Conservation (phyloP, 2,888 invertebrate genomes). For the Corbicula japonica region DNA sequence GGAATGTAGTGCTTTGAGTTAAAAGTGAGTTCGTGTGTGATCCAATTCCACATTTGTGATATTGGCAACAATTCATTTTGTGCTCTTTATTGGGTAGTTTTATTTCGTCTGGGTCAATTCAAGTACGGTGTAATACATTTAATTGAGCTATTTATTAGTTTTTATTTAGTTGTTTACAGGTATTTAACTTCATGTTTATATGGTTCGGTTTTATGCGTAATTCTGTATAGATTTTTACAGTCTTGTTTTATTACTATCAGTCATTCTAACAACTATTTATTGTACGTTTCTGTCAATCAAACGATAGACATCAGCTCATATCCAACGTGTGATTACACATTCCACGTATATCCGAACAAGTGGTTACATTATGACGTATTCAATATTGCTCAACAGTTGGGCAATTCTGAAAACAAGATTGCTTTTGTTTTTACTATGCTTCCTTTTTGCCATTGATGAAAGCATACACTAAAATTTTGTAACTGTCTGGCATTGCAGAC, state of each 20-base stretch:
- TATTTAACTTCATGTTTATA: constrained; percentile 1
- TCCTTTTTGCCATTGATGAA: too few relatives aligned
- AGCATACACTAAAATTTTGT: too few relatives aligned
- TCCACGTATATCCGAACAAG: too few relatives aligned
- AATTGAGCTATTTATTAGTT: not conserved
- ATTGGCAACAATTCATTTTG: constrained; percentile 3
- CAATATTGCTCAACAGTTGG: too few relatives aligned
- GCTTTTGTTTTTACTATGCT: too few relatives aligned
- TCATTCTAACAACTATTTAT: constrained; percentile 7
- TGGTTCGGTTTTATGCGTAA: not conserved
- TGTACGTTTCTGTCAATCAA: constrained; percentile 9
- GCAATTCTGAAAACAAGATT: too few relatives aligned
- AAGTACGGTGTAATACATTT: too few relatives aligned
- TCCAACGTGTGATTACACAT: not conserved
- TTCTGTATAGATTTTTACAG: not conserved
- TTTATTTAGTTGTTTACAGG: constrained; percentile 11
- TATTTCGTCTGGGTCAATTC: constrained; percentile 15
- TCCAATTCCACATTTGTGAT: not conserved
- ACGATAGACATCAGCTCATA: not conserved
- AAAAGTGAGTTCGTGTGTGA: constrained; percentile 15
- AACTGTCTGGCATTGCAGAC: too few relatives aligned
- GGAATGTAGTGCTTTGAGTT: too few relatives aligned
- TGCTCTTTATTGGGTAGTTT: not conserved
- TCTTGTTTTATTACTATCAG: not conserved
- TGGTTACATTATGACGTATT: too few relatives aligned